A percentile compares a stretch with the other conserved stretches of the same genome.
These are phyloP conservation scores for Serripes groenlandicus DNA, from an alignment of 2,888 invertebrate species.

Conservation along the genomic window DNA sequence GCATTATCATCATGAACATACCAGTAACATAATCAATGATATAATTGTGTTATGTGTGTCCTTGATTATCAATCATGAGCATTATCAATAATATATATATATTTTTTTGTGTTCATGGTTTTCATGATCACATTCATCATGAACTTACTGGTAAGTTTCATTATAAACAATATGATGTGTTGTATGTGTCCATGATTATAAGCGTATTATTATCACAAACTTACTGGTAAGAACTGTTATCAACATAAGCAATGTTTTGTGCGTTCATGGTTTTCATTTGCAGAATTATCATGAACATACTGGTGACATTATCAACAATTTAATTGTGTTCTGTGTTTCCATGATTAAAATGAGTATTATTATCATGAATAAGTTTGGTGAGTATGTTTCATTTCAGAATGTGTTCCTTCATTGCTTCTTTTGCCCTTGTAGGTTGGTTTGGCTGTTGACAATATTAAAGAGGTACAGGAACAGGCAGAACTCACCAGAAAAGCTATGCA, in stretches of 20 bases:
- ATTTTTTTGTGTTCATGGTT: not conserved
- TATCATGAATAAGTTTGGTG: not conserved
- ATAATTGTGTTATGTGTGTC: too few species aligned
- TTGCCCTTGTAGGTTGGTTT: not conserved
- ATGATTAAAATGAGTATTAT: not conserved
- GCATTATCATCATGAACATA: too few species aligned
- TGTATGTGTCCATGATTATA: not conserved
- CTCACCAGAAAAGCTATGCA: not conserved
- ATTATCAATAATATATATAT: not conserved
- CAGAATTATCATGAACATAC: too few species aligned
- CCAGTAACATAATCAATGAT: too few species aligned
- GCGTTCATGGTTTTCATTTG: too few species aligned
- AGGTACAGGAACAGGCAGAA: slow-evolving; percentile 4
- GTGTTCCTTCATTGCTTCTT: too few species aligned
- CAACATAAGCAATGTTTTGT: too few species aligned
- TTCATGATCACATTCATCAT: not conserved
- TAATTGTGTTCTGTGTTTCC: too few species aligned
- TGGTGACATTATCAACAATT: too few species aligned
- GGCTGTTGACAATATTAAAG: slow-evolving; percentile 3
- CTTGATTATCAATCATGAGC: too few species aligned
- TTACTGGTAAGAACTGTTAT: too few species aligned
- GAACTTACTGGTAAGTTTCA: not conserved
- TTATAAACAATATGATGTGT: not conserved
- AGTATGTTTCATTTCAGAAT: not conserved
- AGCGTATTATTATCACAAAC: too few species aligned